Percentiles rank a stretch among this genome's conserved stretches.
These are phyloP conservation scores for Sitodiplosis mosellana DNA, from an alignment of 1,140 invertebrate genomes.

Conservation along the genomic window DNA sequence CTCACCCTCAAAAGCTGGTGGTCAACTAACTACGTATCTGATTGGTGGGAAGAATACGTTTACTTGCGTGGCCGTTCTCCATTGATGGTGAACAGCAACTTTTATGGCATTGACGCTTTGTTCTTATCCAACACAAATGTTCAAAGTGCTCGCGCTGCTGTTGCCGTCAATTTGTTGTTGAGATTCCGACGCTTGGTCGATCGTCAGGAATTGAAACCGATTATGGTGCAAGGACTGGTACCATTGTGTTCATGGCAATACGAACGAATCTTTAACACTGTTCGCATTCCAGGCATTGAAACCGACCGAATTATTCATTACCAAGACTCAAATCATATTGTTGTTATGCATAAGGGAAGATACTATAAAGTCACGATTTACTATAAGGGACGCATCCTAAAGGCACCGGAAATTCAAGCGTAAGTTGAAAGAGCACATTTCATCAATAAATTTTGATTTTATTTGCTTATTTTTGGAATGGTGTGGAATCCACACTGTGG, in stretches of 20 bases:
- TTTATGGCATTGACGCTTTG: constrained; percentile 89
- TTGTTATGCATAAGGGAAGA: constrained; percentile 82
- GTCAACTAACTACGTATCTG: constrained; percentile 84
- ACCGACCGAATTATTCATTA: constrained; percentile 77
- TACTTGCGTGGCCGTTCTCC: constrained; percentile 85
- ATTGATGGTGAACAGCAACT: constrained; percentile 97
- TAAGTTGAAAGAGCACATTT: constrained; percentile 26
- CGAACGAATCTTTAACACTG: constrained; percentile 92
- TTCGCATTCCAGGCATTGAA: constrained; percentile 81
- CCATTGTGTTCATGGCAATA: constrained; percentile 98
- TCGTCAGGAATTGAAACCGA: constrained; percentile 83
- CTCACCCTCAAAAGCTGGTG: constrained; percentile 90
- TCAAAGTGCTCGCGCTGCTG: constrained; percentile 83
- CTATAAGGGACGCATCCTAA: constrained; percentile 61
- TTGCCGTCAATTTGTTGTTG: constrained; percentile 64
- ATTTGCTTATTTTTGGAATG: too few species aligned
- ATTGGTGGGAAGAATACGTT: constrained; percentile 99
- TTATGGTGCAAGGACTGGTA: constrained; percentile 77
- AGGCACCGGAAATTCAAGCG: constrained; percentile 77
- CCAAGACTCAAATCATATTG: constrained; percentile 81
- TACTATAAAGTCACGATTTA: constrained; percentile 91
- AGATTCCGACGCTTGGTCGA: constrained; percentile 78
- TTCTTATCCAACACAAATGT: constrained; percentile 58
- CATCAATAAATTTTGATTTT: too few species aligned
- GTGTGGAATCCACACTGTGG: too few species aligned